phyloP scores from a whole-genome alignment of 2,888 invertebrate species.

The Eretmocerus hayati region DNA sequence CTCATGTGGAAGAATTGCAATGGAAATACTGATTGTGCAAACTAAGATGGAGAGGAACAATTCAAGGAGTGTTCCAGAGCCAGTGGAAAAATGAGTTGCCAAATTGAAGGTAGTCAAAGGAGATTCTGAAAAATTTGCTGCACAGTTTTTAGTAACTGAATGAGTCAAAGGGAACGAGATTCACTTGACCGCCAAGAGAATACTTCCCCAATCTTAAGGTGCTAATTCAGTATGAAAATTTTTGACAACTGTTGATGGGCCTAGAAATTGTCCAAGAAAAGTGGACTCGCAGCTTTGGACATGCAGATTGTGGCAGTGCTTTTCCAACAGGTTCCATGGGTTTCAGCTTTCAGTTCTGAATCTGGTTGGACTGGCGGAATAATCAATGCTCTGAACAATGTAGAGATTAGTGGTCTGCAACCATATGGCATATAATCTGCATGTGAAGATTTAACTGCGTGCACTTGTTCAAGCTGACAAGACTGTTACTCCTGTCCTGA shows the following conservation, averaged over 20 bases:
- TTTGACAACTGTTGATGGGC: slow-evolving; percentile 66
- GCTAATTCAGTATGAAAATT: slow-evolving; percentile 78
- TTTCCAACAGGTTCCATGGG: slow-evolving; percentile 76
- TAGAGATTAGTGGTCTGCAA: slow-evolving; percentile 73
- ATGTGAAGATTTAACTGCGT: slow-evolving; percentile 82
- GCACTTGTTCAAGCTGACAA: slow-evolving; percentile 76
- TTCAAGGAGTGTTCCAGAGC: slow-evolving; percentile 58
- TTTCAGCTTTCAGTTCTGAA: slow-evolving; percentile 83
- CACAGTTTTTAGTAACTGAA: slow-evolving; percentile 86
- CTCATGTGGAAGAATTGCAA: too few relatives aligned
- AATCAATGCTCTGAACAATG: slow-evolving; percentile 71
- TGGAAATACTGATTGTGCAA: background rate
- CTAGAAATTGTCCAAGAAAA: slow-evolving; percentile 84
- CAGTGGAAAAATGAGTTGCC: slow-evolving; percentile 76
- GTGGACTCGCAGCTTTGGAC: slow-evolving; percentile 86
- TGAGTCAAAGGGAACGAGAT: slow-evolving; percentile 79
- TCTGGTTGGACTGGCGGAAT: slow-evolving; percentile 93
- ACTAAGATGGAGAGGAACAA: slow-evolving; percentile 15
- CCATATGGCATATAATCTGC: slow-evolving; percentile 82
- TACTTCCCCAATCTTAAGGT: slow-evolving; percentile 84
- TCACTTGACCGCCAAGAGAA: slow-evolving; percentile 61
- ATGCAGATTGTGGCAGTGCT: slow-evolving; percentile 88
- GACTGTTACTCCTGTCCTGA: slow-evolving; percentile 66
- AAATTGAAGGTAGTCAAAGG: slow-evolving; percentile 72
- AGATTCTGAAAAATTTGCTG: slow-evolving; percentile 88